These are phyloP conservation scores for Aporophyla nigra DNA, from an alignment of 2,888 invertebrate genomes.

Conservation along the genomic window DNA sequence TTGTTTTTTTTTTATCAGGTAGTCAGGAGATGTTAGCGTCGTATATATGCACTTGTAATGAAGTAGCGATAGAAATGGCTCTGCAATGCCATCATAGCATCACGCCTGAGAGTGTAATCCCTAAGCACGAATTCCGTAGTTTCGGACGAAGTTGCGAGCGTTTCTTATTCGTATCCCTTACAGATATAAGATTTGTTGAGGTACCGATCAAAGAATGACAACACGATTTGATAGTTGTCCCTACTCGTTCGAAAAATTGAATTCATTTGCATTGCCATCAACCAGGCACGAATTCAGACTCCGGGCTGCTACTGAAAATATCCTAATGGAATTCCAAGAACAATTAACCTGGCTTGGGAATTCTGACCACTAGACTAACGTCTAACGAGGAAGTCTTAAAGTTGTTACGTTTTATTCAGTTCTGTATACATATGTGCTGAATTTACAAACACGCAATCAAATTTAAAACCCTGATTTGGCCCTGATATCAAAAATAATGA, in stretches of 20 bases:
- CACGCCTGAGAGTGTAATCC: background rate
- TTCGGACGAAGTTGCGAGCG: no score
- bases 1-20: background rate
- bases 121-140: no score
- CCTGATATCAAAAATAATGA: background rate
- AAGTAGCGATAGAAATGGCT: background rate
- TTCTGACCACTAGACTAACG: background rate
- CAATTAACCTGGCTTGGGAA: background rate
- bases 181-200: no score
- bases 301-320: no score
- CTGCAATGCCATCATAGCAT: background rate
- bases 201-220: no score
- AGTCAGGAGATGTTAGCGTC: background rate
- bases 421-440: background rate
- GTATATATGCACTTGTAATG: slow-evolving; percentile 1
- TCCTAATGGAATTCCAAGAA: background rate
- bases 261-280: no score
- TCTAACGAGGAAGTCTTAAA: background rate
- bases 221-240: no score
- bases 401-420: background rate
- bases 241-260: no score
- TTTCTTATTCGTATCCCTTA: no score
- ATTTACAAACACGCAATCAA: background rate
- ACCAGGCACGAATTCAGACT: no score
- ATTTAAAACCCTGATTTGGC: background rate